phyloP scores from a whole-genome alignment of 2,888 invertebrate species.

The Andrena bicolor region DNA sequence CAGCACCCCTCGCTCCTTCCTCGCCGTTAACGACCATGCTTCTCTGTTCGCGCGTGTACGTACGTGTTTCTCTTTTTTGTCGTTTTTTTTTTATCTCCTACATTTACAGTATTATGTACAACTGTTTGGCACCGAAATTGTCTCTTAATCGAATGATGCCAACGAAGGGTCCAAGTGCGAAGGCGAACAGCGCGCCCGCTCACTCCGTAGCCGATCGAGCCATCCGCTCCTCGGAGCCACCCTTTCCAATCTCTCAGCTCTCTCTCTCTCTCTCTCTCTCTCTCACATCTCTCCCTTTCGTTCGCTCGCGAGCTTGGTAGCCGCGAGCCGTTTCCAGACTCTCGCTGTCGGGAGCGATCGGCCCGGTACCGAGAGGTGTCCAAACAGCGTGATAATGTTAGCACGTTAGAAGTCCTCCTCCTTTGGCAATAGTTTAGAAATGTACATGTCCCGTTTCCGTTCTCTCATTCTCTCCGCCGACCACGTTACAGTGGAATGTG shows the following conservation, averaged over 20 bases:
- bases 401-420: slow-evolving; percentile 66
- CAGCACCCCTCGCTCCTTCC: slow-evolving; percentile 13
- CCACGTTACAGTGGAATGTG: slow-evolving; percentile 81
- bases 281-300: not conserved
- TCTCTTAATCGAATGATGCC: slow-evolving; percentile 67
- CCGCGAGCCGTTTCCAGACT: not conserved
- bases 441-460: slow-evolving; percentile 66
- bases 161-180: slow-evolving; percentile 65
- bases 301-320: not conserved
- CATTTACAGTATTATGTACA: slow-evolving; percentile 83
- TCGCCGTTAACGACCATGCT: not conserved
- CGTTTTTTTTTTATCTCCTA: slow-evolving; percentile 71
- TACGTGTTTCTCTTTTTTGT: slow-evolving; percentile 42
- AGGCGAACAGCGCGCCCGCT: slow-evolving; percentile 44
- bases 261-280: too few relatives aligned
- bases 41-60: slow-evolving; percentile 29
- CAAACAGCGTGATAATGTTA: slow-evolving; percentile 67
- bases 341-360: slow-evolving; percentile 9
- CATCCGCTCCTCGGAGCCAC: slow-evolving; percentile 2
- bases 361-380: slow-evolving; percentile 56
- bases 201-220: slow-evolving; percentile 20
- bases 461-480: slow-evolving; percentile 51
- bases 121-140: slow-evolving; percentile 83
- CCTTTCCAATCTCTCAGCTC: too few relatives aligned
- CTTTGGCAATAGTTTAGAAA: slow-evolving; percentile 76